Base-by-base conservation (phyloP, 2,113 vertebrate species). In the Actinemys pallida region DNA sequence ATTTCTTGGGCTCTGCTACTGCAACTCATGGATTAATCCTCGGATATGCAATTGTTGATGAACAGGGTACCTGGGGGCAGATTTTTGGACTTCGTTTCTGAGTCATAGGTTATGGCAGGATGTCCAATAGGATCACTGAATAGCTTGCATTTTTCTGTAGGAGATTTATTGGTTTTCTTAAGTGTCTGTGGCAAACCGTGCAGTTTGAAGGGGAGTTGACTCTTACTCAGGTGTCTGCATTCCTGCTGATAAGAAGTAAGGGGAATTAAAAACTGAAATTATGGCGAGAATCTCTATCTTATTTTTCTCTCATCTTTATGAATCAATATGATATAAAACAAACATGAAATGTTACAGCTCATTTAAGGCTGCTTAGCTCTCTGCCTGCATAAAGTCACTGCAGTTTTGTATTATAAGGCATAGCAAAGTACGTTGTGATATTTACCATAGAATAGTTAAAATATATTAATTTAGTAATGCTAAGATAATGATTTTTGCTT, bases 271-370 rank as follows among this genome's bases (percentile, higher is more conserved):
- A 78, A 42, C 52, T 47, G 87, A 25, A 88, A 35, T 54, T 39
- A 31, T 17, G 12, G 8, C 0, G 19, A 85, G 76, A 83, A 62
- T 62, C 52, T 22, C 65, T 22, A 0, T 65, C 84, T 45, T 24
- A 2, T 50, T 45, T 80, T 49, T 72, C 42, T 12, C 20, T 35
- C 2, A 1, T 89, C 5, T 8, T 8, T 16, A 31, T 0, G 3
- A 7, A 6, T 25, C 1, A 53, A 1, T 35, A 17, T 72, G 62
- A 42, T 39, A 11, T 3, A 4, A 87, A 49, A 20, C 50, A 1
- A 76, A 65, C 25, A 1, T 10, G 4, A 12, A 35, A 8, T 3
- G 0, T 13, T 3, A 8, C 42, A 0, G 6, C 31, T 7, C 31
- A 1, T 6, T 11, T 31, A 2, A 72, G 0, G 35, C 29, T 5